Evolutionary conservation across 2,888 invertebrate species (phyloP), one percentile per base, ranked within the genome.

Genomic region (Sesia apiformis): DNA sequence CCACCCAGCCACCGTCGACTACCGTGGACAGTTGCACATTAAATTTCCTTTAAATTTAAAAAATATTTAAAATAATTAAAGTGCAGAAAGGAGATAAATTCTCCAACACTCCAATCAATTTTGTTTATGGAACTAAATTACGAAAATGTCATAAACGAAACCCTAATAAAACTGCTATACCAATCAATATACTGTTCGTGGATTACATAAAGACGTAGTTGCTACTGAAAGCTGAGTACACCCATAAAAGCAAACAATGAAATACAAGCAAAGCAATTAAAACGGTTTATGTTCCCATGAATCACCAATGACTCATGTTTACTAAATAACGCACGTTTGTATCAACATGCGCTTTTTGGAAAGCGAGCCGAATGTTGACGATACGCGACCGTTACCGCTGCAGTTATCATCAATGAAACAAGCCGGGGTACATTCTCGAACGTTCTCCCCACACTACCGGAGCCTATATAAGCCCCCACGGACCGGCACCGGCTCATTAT

Each of bases 371-470:
- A 70, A 70, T 70, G 88, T 87, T 86, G 68, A 60, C 66, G 60
- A 73, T 81, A 60, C 72, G 87, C 84, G 85, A 58, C 65, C 61
- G 65, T 60, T 70, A 72, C 75, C 68, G 73, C 71, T 76, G 79
- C 52, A 74, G 67, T 73, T 73, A 76, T 77, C 63, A 69, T 74
- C 82, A 83, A 79, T 80, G 78, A 71, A 80, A 70, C 72, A 59
- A 65, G 67, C 70, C 65, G 66, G 66, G 69, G 77, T 71, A 78
- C 78, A 74, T 86, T 89, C 89, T 84, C 82, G 89, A 89, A 88
- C 66, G 58, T 60, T 66, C 72, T 59, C 70, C 67, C 68, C 69
- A 58, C 72, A 63, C 67, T 63, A 63, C 72, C 68, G 70, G 81
- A 83, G 72, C 71, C 82, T 88, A 88, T 88, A 88, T 78, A 89